Evolutionary conservation across 2,888 invertebrate genomes (phyloP).

Genomic region (Andrena flavipes): DNA sequence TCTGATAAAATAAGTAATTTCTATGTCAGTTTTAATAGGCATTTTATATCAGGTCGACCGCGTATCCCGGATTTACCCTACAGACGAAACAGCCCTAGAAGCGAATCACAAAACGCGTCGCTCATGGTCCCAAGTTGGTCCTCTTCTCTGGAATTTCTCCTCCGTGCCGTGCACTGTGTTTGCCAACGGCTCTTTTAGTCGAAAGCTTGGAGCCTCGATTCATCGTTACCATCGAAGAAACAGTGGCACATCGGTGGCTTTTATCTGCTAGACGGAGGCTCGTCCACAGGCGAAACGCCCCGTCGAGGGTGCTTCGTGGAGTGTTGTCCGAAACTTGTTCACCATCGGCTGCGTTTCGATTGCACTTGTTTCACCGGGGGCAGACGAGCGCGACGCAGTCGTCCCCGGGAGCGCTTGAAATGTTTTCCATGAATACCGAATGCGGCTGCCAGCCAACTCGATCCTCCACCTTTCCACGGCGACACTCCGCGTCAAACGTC

Average conservation of each 20-base stretch:
- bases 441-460: conserved; percentile 67
- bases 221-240: conserved; percentile 10
- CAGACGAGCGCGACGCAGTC: conserved; percentile 31
- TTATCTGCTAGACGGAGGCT: conserved; percentile 12
- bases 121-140: background rate
- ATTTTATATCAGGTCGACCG: no score
- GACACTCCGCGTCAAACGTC: conserved; percentile 50
- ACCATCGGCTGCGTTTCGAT: conserved; percentile 56
- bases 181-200: conserved; percentile 2
- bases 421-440: conserved; percentile 78
- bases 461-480: conserved; percentile 40
- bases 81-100: no score
- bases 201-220: background rate
- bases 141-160: background rate
- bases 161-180: background rate
- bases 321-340: conserved; percentile 66
- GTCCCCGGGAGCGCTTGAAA: conserved; percentile 52
- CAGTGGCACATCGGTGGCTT: background rate
- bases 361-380: conserved; percentile 57
- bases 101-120: no score
- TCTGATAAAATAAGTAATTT: no score
- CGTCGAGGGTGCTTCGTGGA: conserved; percentile 45
- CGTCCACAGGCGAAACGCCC: background rate
- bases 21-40: no score
- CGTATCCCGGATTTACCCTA: no score